Percentiles rank a stretch among this genome's conserved stretches.
Evolutionary conservation across 2,113 vertebrate genomes (phyloP).

Genomic region (Eurystomus gularis): DNA sequence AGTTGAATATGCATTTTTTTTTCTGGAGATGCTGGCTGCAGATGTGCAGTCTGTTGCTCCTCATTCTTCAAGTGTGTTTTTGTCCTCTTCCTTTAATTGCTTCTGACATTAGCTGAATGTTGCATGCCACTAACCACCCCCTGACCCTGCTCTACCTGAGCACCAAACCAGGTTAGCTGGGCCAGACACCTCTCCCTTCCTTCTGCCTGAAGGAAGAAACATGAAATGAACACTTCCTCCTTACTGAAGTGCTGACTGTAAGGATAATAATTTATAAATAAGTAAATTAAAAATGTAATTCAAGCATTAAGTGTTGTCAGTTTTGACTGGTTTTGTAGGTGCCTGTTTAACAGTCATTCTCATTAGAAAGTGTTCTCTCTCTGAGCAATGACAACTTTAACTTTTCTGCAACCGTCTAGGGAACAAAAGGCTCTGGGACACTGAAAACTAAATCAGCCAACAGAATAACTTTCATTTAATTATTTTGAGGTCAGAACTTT

Average conservation of each 20-base stretch:
- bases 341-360: neutral
- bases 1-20: neutral
- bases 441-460: neutral
- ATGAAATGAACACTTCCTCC: neutral
- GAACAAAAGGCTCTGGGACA: neutral
- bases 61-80: neutral
- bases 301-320: neutral
- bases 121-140: neutral
- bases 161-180: neutral
- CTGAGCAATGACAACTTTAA: neutral
- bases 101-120: neutral
- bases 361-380: neutral
- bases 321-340: neutral
- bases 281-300: neutral
- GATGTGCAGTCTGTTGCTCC: neutral
- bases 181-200: neutral
- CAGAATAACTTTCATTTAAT: neutral
- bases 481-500: slow-evolving; percentile 33
- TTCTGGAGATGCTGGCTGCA: neutral
- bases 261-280: neutral
- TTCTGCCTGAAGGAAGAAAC: neutral
- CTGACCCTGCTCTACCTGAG: neutral
- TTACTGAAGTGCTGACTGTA: neutral
- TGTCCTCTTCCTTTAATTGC: neutral
- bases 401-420: neutral